These are phyloP conservation scores for Bucorvus abyssinicus DNA, from an alignment of 2,797 vertebrate species.

Conservation along the genomic window DNA sequence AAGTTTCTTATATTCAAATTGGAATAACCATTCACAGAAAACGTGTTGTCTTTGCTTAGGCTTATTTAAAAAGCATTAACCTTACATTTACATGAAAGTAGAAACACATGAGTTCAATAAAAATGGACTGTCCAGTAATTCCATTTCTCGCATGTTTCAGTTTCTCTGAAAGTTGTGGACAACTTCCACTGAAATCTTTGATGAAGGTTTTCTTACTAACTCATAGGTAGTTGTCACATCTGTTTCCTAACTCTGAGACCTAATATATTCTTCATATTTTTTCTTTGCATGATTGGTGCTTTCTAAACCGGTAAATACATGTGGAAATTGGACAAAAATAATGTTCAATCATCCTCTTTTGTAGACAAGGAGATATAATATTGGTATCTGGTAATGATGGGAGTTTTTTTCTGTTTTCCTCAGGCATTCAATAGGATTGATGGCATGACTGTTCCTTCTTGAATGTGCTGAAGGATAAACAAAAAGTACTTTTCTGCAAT, in stretches of 20 bases:
- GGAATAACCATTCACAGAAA: neutral
- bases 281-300: neutral
- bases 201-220: neutral
- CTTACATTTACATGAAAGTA: neutral
- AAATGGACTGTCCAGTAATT: neutral
- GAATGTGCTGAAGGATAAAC: neutral
- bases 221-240: neutral
- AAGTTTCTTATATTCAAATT: neutral
- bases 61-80: neutral
- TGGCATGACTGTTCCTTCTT: neutral
- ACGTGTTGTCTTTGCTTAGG: neutral
- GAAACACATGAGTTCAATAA: neutral
- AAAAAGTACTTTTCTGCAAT: neutral
- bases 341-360: neutral
- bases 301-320: neutral
- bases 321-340: neutral
- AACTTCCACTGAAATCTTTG: neutral
- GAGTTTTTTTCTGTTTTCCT: neutral
- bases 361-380: neutral
- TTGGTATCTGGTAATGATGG: neutral
- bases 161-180: neutral
- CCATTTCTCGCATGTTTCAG: neutral
- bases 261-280: neutral
- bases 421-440: neutral
- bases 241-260: neutral